Evolutionary conservation across 2,888 invertebrate genomes (phyloP).

Genomic region (Eurois occulta): DNA sequence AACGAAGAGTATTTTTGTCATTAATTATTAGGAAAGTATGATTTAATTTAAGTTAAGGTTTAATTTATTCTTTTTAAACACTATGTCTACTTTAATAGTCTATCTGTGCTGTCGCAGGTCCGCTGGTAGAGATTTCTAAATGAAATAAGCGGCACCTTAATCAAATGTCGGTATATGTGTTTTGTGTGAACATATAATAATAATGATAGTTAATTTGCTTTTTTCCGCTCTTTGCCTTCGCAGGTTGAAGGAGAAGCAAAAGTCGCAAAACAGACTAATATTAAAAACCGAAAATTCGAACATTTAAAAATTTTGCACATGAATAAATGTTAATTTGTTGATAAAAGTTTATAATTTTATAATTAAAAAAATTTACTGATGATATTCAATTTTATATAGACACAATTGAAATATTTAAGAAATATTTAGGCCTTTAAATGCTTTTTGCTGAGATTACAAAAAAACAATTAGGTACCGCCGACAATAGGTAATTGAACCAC

Average conservation of each 20-base stretch:
- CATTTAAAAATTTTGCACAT: neutral
- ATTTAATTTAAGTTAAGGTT: too few species aligned
- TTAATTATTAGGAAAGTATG: neutral
- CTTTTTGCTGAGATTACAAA: neutral
- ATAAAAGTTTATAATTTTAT: neutral
- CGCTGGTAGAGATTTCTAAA: too few species aligned
- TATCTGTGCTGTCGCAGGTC: too few species aligned
- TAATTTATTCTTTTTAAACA: too few species aligned
- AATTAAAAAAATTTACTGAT: neutral
- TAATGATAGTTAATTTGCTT: too few species aligned
- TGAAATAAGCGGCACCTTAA: too few species aligned
- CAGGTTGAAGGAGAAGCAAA: neutral
- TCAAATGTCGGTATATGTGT: too few species aligned
- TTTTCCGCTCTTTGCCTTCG: neutral
- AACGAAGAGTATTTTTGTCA: neutral
- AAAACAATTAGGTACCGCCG: neutral
- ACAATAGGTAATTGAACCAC: too few species aligned
- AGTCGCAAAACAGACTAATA: neutral
- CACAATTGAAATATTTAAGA: neutral
- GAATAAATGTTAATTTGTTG: neutral
- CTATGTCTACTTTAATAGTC: too few species aligned
- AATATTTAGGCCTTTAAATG: neutral
- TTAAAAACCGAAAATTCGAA: neutral
- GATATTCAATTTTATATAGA: neutral
- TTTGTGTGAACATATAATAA: too few species aligned